Evolutionary conservation across 2,797 vertebrate species (phyloP).

Genomic region (Avahi laniger): DNA sequence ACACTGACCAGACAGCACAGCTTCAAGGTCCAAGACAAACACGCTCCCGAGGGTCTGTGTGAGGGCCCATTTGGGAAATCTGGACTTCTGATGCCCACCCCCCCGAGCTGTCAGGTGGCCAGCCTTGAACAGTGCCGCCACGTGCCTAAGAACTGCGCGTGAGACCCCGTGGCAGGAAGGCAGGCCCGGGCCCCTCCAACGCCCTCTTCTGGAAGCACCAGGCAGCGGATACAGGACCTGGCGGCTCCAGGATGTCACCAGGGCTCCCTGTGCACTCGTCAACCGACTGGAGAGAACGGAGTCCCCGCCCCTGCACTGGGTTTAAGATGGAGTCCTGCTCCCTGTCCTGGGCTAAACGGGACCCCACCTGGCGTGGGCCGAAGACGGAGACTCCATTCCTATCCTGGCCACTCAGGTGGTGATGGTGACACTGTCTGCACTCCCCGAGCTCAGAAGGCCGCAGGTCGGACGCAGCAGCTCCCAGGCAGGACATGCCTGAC

Average conservation of each 20-base stretch:
- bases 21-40: too few relatives aligned
- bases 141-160: neutral
- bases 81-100: neutral
- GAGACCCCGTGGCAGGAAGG: neutral
- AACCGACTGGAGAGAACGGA: too few relatives aligned
- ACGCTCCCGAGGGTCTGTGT: too few relatives aligned
- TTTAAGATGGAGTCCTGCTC: neutral
- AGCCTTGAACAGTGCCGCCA: neutral
- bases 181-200: neutral
- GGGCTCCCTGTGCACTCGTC: neutral
- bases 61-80: neutral
- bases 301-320: too few relatives aligned
- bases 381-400: neutral
- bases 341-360: too few relatives aligned
- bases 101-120: neutral
- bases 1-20: neutral
- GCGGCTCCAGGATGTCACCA: neutral
- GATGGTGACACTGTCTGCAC: rapidly evolving
- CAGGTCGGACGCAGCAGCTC: rapidly evolving
- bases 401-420: neutral
- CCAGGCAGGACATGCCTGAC: rapidly evolving
- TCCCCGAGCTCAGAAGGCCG: neutral
- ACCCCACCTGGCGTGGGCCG: too few relatives aligned
- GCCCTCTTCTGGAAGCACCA: neutral
- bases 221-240: neutral